Base-by-base conservation (phyloP, 2,797 vertebrate genomes). In the Corythornis leucogaster region DNA sequence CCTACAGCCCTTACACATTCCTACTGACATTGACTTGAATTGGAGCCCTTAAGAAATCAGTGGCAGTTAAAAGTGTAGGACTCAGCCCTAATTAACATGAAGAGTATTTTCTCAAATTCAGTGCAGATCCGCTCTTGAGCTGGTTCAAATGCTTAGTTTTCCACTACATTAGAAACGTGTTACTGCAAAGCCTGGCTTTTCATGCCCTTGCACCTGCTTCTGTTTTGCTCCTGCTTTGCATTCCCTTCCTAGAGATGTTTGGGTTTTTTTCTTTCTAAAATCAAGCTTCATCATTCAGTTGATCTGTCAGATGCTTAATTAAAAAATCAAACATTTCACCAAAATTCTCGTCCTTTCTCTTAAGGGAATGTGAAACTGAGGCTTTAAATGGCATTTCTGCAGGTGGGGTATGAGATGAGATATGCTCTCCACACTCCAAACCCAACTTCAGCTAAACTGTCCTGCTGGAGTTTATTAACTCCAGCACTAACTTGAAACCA, bases 41-140 rank as follows among this genome's bases (percentile, higher is more conserved):
- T 82, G 89, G 83, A 92, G 83, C 53, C 75, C 64, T 71, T 61
- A 67, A 78, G 89, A 79, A 94, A 91, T 67, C 80, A 84, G 71
- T 51, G 61, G 57, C 70, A 88, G 77, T 67, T 53, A 51, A 42
- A 80, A 1, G 8, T 70, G 80, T 57, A 69, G 67, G 50, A 80
- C 43, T 85, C 28, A 38, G 54, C 40, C 54, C 26, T 54, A 83
- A 75, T 62, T 68, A 93, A 74, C 21, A 14, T 8, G 15, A 59
- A 19, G 11, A 69, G 53, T 9, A 58, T 67, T 82, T 87, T 69
- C 73, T 62, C 55, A 58, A 84, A 46, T 57, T 83, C 67, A 53
- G 28, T 35, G 33, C 20, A 1, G 80, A 64, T 59, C 70, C 79
- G 53, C 57, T 80, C 35, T 79, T 78, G 58, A 89, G 62, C 24